These are phyloP conservation scores for Xestia rhomboidea DNA, from an alignment of 2,888 invertebrate species.

Conservation along the genomic window DNA sequence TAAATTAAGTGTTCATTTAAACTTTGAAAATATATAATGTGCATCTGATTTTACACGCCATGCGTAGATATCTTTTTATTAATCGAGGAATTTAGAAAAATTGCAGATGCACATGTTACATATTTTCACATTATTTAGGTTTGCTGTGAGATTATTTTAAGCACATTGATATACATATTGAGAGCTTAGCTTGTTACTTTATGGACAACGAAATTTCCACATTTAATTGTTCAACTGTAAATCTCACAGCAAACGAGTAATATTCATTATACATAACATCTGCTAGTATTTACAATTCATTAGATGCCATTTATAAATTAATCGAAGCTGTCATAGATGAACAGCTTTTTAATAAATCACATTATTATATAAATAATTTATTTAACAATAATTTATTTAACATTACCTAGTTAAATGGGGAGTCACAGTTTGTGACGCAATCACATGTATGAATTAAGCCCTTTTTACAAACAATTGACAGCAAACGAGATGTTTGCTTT, in stretches of 20 bases:
- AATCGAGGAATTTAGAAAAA: conserved; percentile 24
- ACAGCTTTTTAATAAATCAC: conserved; percentile 68
- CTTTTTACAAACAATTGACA: conserved; percentile 59
- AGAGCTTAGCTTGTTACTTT: conserved; percentile 38
- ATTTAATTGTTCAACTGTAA: conserved; percentile 38
- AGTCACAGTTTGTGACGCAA: conserved; percentile 55
- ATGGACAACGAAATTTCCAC: conserved; percentile 35
- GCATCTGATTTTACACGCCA: conserved; percentile 58
- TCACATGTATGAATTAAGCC: conserved; percentile 62
- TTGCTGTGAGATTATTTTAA: conserved; percentile 61
- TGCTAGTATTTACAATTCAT: conserved; percentile 65
- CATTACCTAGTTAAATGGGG: conserved; percentile 65
- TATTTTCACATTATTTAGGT: conserved; percentile 32
- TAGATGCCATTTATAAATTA: conserved; percentile 61
- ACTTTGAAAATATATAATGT: conserved; percentile 44
- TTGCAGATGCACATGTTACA: conserved; percentile 40
- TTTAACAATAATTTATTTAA: conserved; percentile 62
- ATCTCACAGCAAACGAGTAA: conserved; percentile 74
- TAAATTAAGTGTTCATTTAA: conserved; percentile 39
- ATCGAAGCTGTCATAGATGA: conserved; percentile 64
- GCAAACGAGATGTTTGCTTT: conserved; percentile 41
- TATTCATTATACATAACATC: conserved; percentile 46
- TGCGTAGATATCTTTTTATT: conserved; percentile 48
- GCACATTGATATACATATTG: conserved; percentile 29
- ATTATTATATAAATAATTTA: conserved; percentile 60